These are phyloP conservation scores for Mesorhabditis spiculigera DNA, from an alignment of 2,888 invertebrate species.

Conservation along the genomic window DNA sequence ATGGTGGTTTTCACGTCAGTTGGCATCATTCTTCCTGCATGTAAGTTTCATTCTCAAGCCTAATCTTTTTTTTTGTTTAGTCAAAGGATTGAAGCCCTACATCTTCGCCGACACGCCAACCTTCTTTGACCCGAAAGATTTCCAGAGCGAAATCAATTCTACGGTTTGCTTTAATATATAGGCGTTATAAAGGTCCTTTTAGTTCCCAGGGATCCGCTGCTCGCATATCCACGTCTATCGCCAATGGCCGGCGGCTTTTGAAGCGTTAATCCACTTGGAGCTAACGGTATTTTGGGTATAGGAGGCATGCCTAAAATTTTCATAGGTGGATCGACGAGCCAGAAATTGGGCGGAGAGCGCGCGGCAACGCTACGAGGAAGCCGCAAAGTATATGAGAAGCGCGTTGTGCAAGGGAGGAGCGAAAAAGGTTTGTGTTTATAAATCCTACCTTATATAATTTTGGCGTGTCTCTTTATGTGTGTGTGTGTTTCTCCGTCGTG, in stretches of 20 bases:
- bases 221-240: slow-evolving; percentile 4
- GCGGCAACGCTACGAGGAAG: background rate
- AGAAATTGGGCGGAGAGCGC: background rate
- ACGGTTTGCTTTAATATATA: background rate
- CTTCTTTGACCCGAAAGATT: background rate
- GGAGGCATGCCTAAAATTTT: background rate
- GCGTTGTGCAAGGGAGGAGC: slow-evolving; percentile 6
- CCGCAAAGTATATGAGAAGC: slow-evolving; percentile 3
- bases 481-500: no score
- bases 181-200: background rate
- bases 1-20: background rate
- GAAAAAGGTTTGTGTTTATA: background rate
- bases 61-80: background rate
- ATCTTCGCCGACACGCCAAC: slow-evolving; percentile 1
- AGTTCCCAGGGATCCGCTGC: background rate
- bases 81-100: slow-evolving; percentile 1
- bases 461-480: no score
- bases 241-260: background rate
- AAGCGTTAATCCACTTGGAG: slow-evolving; percentile 1
- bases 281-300: background rate
- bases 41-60: background rate
- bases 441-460: no score
- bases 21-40: background rate
- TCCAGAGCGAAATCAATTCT: slow-evolving; percentile 6
- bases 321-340: slow-evolving; percentile 2